Evolutionary conservation across 2,797 vertebrate genomes (phyloP).

Genomic region (Pangasius macronema): DNA sequence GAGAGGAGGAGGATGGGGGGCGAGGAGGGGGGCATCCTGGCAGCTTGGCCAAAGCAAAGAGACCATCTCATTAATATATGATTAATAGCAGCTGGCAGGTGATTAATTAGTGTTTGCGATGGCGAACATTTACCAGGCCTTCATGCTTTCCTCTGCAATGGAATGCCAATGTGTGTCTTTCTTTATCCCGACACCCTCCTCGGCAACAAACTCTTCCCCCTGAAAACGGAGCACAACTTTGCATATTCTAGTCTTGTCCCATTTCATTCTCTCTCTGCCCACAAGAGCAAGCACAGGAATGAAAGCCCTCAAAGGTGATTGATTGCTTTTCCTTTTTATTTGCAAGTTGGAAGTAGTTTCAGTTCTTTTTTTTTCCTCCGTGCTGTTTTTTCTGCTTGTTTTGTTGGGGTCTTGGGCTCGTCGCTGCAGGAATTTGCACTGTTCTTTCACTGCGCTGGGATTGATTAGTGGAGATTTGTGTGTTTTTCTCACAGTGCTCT

Average conservation of each 20-base stretch:
- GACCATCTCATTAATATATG: constrained; percentile 85
- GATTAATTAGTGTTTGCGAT: constrained; percentile 89
- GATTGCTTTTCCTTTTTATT: constrained; percentile 89
- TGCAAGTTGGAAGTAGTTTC: constrained; percentile 77
- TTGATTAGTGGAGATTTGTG: constrained; percentile 89
- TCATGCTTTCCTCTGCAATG: constrained; percentile 69
- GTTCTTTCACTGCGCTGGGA: constrained; percentile 80
- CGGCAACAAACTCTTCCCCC: constrained; percentile 38
- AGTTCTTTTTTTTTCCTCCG: constrained; percentile 41
- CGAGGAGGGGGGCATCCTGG: constrained; percentile 52
- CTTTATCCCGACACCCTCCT: constrained; percentile 50
- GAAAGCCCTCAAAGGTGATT: constrained; percentile 84
- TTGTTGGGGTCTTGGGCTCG: constrained; percentile 70
- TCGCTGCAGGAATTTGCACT: constrained; percentile 79
- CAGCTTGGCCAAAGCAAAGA: constrained; percentile 76
- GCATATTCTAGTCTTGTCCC: constrained; percentile 88
- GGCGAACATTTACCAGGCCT: constrained; percentile 77
- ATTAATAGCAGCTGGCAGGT: constrained; percentile 81
- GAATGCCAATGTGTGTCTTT: constrained; percentile 74
- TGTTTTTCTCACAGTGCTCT: constrained; percentile 84
- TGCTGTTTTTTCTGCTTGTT: constrained; percentile 63
- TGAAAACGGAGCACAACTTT: constrained; percentile 71
- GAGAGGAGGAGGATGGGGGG: constrained; percentile 40
- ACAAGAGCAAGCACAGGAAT: constrained; percentile 74
- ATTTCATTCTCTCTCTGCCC: constrained; percentile 80